phyloP scores from a whole-genome alignment of 2,113 vertebrate species.

The Nematolebias whitei region DNA sequence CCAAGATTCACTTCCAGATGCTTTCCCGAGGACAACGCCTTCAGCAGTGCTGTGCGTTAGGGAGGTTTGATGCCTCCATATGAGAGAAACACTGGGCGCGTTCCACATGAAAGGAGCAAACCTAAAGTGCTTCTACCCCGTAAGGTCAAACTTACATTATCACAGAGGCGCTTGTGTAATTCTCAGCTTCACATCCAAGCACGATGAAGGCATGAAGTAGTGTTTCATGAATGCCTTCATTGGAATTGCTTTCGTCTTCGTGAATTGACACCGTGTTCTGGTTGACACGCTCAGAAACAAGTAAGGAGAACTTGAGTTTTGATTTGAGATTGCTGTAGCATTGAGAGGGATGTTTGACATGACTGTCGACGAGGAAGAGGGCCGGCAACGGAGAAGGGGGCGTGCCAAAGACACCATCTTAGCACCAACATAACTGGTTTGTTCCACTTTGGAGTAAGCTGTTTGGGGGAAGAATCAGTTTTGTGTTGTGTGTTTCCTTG shows the following conservation, averaged over 20 bases:
- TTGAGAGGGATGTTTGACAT: slow-evolving; percentile 11
- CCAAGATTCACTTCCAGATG: slow-evolving; percentile 46
- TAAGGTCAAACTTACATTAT: background rate
- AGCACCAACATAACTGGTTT: no score
- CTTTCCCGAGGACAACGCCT: slow-evolving; percentile 38
- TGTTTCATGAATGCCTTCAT: slow-evolving; percentile 15
- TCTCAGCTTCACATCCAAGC: slow-evolving; percentile 1
- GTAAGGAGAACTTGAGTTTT: slow-evolving; percentile 13
- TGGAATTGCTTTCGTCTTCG: slow-evolving; percentile 8
- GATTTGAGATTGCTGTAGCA: slow-evolving; percentile 28
- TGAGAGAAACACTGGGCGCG: slow-evolving; percentile 11
- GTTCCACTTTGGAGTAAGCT: no score
- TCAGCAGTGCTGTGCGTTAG: slow-evolving; percentile 8
- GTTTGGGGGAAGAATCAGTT: no score
- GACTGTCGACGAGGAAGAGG: no score
- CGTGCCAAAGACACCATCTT: no score
- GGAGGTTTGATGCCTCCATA: slow-evolving; percentile 1
- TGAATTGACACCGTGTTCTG: background rate
- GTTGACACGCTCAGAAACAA: slow-evolving; percentile 9
- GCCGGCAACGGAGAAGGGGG: no score
- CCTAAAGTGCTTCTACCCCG: background rate
- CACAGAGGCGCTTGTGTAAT: slow-evolving; percentile 8
- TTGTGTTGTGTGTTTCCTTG: no score
- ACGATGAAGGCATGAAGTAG: background rate
- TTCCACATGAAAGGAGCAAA: slow-evolving; percentile 8